Percentiles rank a stretch among this genome's conserved stretches.
These are phyloP conservation scores for Mormyrus proboscirostris DNA, from an alignment of 2,797 vertebrate species.

Conservation along the genomic window DNA sequence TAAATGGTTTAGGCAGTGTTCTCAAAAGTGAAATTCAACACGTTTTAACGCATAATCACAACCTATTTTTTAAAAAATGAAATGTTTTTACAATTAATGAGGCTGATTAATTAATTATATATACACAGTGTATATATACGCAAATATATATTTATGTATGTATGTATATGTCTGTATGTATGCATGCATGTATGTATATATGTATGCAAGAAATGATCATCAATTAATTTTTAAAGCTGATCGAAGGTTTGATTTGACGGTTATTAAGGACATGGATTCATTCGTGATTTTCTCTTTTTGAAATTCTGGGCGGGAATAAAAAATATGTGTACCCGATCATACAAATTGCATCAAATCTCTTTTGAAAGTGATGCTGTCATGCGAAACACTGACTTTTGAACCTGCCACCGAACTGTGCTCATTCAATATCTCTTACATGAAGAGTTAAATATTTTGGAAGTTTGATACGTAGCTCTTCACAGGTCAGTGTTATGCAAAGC, in stretches of 20 bases:
- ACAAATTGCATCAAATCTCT: not conserved
- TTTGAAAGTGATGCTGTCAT: not conserved
- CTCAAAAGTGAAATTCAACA: not conserved
- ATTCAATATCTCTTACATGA: not conserved
- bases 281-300: not conserved
- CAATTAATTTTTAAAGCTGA: not conserved
- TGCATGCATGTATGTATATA: not conserved
- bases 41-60: not conserved
- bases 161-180: not conserved
- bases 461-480: not conserved
- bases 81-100: not conserved
- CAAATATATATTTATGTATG: not conserved
- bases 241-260: not conserved
- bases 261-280: not conserved
- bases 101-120: not conserved
- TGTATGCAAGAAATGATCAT: not conserved
- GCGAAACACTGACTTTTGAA: not conserved
- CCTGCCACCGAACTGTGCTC: not conserved
- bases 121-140: not conserved
- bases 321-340: not conserved
- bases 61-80: not conserved
- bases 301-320: not conserved
- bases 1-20: not conserved
- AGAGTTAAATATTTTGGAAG: conserved; percentile 5
- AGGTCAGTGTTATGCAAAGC: not conserved